Percentiles rank a stretch among this genome's conserved stretches.
Conservation (phyloP, 2,797 vertebrate species). For the Gadopsis marmoratus region DNA sequence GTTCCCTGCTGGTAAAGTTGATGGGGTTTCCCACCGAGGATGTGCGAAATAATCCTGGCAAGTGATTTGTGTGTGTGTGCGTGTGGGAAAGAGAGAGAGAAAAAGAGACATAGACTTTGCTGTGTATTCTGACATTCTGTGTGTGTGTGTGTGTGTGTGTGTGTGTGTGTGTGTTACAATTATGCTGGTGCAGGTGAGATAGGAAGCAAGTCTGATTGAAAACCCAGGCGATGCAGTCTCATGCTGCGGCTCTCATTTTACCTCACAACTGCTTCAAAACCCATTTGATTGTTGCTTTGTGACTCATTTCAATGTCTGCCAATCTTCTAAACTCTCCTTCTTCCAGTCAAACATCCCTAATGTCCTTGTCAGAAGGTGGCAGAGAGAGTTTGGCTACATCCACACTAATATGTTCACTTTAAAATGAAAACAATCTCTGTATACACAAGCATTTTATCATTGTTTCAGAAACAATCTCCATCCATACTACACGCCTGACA, state of each 20-base stretch:
- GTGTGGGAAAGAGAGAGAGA: constrained; percentile 19
- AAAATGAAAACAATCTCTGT: no score
- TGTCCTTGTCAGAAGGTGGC: not conserved
- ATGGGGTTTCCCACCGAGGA: constrained; percentile 79
- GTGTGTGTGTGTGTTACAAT: constrained; percentile 44
- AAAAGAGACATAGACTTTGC: constrained; percentile 16
- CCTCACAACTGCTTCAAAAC: constrained; percentile 59
- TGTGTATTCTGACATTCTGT: constrained; percentile 35
- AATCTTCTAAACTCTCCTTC: constrained; percentile 48
- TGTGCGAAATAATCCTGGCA: constrained; percentile 70
- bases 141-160: no score
- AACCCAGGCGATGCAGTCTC: constrained; percentile 56
- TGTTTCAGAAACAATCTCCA: no score
- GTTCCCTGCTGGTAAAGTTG: constrained; percentile 80
- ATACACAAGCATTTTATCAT: no score
- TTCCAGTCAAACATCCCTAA: constrained; percentile 16
- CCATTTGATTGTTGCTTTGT: constrained; percentile 68
- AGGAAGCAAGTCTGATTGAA: constrained; percentile 73
- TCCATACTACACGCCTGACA: no score
- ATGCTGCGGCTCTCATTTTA: constrained; percentile 72
- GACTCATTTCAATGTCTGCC: constrained; percentile 67
- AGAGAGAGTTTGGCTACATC: not conserved
- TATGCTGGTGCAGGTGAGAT: constrained; percentile 66
- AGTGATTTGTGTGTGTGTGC: constrained; percentile 66
- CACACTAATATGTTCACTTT: no score